phyloP scores from a whole-genome alignment of 2,797 vertebrate species.

The Acanthurus leucopareius region DNA sequence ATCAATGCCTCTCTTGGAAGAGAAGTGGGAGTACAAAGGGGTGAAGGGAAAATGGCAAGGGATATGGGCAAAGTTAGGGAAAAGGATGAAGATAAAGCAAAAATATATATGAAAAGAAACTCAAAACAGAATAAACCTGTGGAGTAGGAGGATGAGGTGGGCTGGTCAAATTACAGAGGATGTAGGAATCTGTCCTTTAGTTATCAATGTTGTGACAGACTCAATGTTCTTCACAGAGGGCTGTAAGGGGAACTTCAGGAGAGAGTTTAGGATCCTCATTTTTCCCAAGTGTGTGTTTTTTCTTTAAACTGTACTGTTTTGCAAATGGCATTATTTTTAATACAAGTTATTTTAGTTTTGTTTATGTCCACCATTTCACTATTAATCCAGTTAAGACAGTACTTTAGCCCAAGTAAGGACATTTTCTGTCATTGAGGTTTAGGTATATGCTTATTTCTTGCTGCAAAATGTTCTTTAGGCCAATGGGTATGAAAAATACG shows the following conservation, averaged over 20 bases:
- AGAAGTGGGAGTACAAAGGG: slow-evolving; percentile 3
- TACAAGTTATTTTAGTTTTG: not conserved
- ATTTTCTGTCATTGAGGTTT: not conserved
- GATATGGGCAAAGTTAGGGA: slow-evolving; percentile 18
- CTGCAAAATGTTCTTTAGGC: too few species aligned
- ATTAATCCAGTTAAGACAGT: not conserved
- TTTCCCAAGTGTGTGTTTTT: not conserved
- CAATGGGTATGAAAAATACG: too few species aligned
- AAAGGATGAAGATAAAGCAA: not conserved
- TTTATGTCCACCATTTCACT: not conserved
- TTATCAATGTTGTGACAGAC: slow-evolving; percentile 11
- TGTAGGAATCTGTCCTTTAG: slow-evolving; percentile 28
- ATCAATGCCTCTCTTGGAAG: slow-evolving; percentile 13
- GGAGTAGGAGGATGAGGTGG: not conserved
- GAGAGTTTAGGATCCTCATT: slow-evolving; percentile 1
- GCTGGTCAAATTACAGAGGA: slow-evolving; percentile 23
- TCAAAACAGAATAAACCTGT: not conserved
- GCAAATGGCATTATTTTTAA: not conserved
- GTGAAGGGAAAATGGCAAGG: slow-evolving; percentile 14
- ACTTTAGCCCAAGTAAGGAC: not conserved
- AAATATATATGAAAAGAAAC: slow-evolving; percentile 13
- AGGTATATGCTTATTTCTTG: too few species aligned
- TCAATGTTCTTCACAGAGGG: not conserved
- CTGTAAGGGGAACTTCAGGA: not conserved
- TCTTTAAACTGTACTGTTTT: not conserved